These are phyloP conservation scores for Euspilapteryx auroguttella DNA, from an alignment of 2,888 invertebrate species.

Conservation along the genomic window DNA sequence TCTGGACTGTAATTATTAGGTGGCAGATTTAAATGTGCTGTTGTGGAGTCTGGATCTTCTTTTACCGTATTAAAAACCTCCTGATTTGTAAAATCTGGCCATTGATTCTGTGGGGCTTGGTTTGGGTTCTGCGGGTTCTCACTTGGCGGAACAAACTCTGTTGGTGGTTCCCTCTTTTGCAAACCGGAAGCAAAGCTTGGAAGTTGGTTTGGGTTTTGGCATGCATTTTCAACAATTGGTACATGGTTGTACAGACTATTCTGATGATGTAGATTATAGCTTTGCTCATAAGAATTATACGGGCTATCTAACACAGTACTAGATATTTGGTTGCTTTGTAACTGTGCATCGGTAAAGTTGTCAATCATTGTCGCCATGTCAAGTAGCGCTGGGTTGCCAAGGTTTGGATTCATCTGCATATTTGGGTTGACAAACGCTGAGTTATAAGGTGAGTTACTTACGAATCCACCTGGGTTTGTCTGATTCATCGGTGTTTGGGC, in stretches of 20 bases:
- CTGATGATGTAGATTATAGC: conserved; percentile 68
- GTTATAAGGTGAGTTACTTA: conserved; percentile 33
- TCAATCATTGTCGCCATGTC: conserved; percentile 80
- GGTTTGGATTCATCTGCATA: conserved; percentile 49
- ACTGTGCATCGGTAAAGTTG: conserved; percentile 74
- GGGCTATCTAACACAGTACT: conserved; percentile 79
- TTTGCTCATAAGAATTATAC: conserved; percentile 64
- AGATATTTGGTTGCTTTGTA: conserved; percentile 84
- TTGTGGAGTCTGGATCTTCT: conserved; percentile 78
- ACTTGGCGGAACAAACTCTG: not conserved
- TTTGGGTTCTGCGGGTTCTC: conserved; percentile 7
- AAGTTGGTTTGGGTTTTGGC: conserved; percentile 40
- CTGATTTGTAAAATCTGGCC: conserved; percentile 43
- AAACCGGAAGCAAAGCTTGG: conserved; percentile 42
- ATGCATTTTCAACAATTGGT: conserved; percentile 37
- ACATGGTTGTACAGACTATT: conserved; percentile 62
- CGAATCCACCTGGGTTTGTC: conserved; percentile 28
- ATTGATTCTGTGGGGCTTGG: conserved; percentile 28
- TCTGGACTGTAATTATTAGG: conserved; percentile 55
- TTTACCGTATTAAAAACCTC: conserved; percentile 61
- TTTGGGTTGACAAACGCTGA: conserved; percentile 50
- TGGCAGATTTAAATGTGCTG: conserved; percentile 52
- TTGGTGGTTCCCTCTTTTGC: conserved; percentile 32
- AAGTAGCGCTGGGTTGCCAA: conserved; percentile 61
- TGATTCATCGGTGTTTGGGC: conserved; percentile 43